Percentiles rank a stretch among this genome's conserved stretches.
Conservation (phyloP, 2,888 invertebrate species). For the Hesperia comma region DNA sequence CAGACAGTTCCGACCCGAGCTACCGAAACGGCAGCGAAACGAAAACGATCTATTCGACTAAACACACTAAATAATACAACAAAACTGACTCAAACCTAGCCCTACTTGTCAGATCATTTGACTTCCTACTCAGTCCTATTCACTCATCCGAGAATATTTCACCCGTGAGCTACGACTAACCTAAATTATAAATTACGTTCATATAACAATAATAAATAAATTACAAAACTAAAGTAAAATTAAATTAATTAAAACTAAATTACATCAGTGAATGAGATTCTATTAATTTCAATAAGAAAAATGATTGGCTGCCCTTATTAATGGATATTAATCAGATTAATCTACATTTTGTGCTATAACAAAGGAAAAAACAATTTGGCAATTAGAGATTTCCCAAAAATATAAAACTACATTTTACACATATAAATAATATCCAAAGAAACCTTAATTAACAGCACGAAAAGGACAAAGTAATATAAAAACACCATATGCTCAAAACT, state of each 20-base stretch:
- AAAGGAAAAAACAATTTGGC: not conserved
- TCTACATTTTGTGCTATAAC: not conserved
- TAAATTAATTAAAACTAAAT: conserved; percentile 13
- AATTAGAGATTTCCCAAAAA: not conserved
- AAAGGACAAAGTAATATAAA: not conserved
- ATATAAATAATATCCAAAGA: too few relatives aligned
- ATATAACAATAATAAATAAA: conserved; percentile 22
- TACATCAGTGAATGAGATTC: conserved; percentile 15
- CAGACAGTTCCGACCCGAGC: conserved; percentile 10
- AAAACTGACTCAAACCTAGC: conserved; percentile 33
- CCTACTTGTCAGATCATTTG: not conserved
- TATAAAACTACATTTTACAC: not conserved
- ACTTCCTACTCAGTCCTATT: conserved; percentile 12
- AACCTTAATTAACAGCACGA: too few relatives aligned
- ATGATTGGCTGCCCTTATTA: not conserved
- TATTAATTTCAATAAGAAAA: conserved; percentile 19
- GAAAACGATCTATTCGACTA: conserved; percentile 45
- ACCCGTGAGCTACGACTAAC: not conserved
- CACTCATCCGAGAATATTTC: not conserved
- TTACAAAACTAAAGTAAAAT: conserved; percentile 17
- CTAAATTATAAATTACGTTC: conserved; percentile 2
- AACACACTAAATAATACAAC: conserved; percentile 50
- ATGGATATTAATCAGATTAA: not conserved
- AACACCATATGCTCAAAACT: not conserved
- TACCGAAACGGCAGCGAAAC: conserved; percentile 38